Percentiles rank a stretch among this genome's conserved stretches.
Conservation (phyloP, 2,888 invertebrate genomes). For the Drosophila tanythrix region DNA sequence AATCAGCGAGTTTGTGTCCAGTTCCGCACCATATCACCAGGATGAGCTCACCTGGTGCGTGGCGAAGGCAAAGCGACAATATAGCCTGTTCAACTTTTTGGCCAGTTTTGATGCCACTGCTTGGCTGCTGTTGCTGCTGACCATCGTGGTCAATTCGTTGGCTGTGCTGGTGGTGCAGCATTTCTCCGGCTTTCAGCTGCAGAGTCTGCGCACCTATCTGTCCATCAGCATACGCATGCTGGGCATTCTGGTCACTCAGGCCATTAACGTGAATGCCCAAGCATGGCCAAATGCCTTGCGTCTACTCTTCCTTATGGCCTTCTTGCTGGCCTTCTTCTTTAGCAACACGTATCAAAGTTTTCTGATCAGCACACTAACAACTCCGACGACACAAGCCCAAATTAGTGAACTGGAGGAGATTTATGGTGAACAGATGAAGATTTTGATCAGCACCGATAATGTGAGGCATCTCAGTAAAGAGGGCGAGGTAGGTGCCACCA, state of each 20-base stretch:
- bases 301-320: constrained; percentile 64
- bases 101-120: constrained; percentile 60
- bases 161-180: constrained; percentile 61
- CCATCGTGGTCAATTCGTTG: constrained; percentile 60
- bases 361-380: constrained; percentile 83
- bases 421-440: constrained; percentile 71
- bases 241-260: constrained; percentile 74
- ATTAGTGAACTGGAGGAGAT: constrained; percentile 77
- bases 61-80: constrained; percentile 73
- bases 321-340: constrained; percentile 75
- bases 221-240: constrained; percentile 56
- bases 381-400: constrained; percentile 82
- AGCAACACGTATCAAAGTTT: constrained; percentile 83
- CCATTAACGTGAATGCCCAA: constrained; percentile 41
- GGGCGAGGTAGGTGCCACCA: constrained; percentile 70
- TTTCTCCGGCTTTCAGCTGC: constrained; percentile 30
- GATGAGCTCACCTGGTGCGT: constrained; percentile 85
- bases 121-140: constrained; percentile 61
- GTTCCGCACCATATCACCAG: constrained; percentile 83
- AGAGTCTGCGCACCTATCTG: constrained; percentile 47
- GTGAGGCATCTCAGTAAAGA: constrained; percentile 80
- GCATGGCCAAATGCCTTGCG: constrained; percentile 56
- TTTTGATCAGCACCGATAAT: constrained; percentile 81
- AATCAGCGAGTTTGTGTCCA: constrained; percentile 79
- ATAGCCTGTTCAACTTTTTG: constrained; percentile 81